Conservation (phyloP, 35 echinoderm and acorn worm species). For the Heliocidaris tuberculata region DNA sequence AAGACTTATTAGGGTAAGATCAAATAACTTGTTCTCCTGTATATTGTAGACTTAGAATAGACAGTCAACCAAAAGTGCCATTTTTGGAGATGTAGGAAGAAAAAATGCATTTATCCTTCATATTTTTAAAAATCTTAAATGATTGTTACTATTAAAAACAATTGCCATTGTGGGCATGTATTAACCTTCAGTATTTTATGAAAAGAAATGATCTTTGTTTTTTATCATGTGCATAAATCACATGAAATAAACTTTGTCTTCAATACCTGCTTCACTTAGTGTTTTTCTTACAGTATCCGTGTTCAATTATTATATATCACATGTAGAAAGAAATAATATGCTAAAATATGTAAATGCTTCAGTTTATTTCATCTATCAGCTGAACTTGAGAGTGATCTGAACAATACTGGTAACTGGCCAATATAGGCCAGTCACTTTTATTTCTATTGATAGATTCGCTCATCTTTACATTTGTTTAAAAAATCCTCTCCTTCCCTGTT, state of each 20-base stretch:
- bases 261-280: neutral
- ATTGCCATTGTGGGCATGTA: neutral
- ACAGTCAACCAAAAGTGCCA: neutral
- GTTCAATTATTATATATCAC: too few relatives aligned
- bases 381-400: too few relatives aligned
- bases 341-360: too few relatives aligned
- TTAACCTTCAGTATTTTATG: slow-evolving; percentile 13
- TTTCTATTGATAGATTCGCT: too few relatives aligned
- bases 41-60: neutral
- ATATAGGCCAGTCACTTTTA: too few relatives aligned
- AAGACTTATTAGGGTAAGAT: neutral
- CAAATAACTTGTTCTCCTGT: neutral
- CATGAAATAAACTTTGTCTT: neutral
- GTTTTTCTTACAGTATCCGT: too few relatives aligned
- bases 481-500: too few relatives aligned
- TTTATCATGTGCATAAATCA: neutral
- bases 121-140: neutral
- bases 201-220: neutral
- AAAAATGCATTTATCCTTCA: neutral
- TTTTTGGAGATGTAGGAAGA: neutral
- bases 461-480: too few relatives aligned
- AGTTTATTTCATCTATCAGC: too few relatives aligned
- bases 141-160: neutral
- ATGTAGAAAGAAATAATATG: too few relatives aligned
- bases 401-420: too few relatives aligned